Evolutionary conservation across 2,113 vertebrate species (phyloP), one percentile per base, ranked within the genome.

Genomic region (Anguilla japonica): DNA sequence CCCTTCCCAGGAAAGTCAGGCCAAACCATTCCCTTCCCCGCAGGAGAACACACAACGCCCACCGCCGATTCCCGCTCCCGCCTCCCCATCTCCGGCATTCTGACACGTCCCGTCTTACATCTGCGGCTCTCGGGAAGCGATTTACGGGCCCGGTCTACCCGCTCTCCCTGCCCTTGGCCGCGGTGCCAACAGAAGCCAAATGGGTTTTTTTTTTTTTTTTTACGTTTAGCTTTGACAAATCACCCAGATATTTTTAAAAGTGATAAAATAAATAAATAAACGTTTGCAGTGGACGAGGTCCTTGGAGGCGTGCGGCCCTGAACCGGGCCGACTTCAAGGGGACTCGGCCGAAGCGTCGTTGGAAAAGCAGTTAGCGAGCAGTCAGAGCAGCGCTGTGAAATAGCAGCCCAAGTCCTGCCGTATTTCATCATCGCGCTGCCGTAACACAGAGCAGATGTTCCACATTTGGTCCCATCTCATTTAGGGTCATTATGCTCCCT

Each of bases 391-490:
- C 13, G 16, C 26, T 39, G 41, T 15, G 50, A 29, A 79, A 80
- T 1, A 26, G 50, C 50, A 29, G 34, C 14, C 43, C 8, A 57
- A 79, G 80, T 60, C 22, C 46, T 41, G 40, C 20, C 41, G 79
- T 67, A 82, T 29, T 41, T 82, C 79, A 63, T 85, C 29, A 46
- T 79, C 46, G 57, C 60, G 39, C 71, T 43, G 29, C 71, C 50
- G 41, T 83, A 75, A 87, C 79, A 34, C 22, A 26, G n/a, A 83
- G n/a, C 88, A 89, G 83, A 87, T 87, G 86, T 85, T 87, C 87
- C 83, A 81, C 78, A 87, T 87, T 87, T 83, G 20, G 53, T 43
- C 81, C 80, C 82, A 79, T 89, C 86, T 85, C 26, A 80, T 84
- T 83, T 82, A 83, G 81, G 29, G 39, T 75, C 85, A 86, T 79